Conservation (phyloP, 2,113 vertebrate genomes). For the Uria aalge region DNA sequence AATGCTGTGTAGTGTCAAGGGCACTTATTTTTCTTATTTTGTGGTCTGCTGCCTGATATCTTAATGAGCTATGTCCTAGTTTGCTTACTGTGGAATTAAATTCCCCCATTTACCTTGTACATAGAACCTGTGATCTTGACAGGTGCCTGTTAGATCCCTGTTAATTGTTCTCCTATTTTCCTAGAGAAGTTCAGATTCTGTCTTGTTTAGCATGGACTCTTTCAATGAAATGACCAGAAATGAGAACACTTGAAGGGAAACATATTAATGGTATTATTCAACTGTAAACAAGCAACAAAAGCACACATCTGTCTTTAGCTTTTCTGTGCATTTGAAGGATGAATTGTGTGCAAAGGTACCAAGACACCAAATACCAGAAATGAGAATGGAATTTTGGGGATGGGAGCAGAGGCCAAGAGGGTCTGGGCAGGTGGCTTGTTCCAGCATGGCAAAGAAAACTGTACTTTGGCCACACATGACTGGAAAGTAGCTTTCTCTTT, state of each 20-base stretch:
- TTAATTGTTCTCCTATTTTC: neutral
- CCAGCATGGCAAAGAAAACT: neutral
- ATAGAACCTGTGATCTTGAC: neutral
- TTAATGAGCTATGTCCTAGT: neutral
- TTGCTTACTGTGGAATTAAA: neutral
- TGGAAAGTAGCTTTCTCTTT: neutral
- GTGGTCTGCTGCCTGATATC: neutral
- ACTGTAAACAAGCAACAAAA: neutral
- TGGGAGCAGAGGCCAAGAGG: neutral
- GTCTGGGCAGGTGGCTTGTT: neutral
- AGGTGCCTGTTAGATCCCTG: neutral
- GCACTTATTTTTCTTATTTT: neutral
- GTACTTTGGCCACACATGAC: rapidly evolving
- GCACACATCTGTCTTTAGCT: neutral
- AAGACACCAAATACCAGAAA: rapidly evolving
- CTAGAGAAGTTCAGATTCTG: neutral
- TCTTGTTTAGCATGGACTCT: neutral
- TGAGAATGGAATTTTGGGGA: neutral
- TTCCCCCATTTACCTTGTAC: neutral
- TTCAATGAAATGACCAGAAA: neutral
- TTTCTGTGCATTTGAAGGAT: neutral
- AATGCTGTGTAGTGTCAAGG: too few relatives aligned
- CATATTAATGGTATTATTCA: neutral
- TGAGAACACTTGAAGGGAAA: neutral
- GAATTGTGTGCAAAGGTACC: neutral